Base-by-base conservation (phyloP, 2,888 invertebrate genomes). In the Andrena bicolor region DNA sequence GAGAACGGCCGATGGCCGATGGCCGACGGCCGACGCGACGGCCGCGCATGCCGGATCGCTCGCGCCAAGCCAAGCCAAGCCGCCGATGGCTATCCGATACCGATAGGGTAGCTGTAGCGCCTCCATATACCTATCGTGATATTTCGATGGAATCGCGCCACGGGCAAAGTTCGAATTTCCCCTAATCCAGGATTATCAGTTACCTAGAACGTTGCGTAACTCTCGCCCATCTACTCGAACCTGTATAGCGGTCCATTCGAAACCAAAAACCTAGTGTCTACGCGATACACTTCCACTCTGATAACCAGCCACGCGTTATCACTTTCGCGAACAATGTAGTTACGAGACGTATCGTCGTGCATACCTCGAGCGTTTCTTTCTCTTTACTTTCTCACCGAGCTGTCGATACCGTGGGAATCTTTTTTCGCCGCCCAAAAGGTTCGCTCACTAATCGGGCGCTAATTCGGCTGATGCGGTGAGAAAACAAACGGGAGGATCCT, bases 41-140 rank as follows among this genome's bases (percentile, higher is more conserved):
- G 86, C 86, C 87, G 89, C 88, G 86, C 89, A 88, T 86, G 90
- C 85, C 88, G 66, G 83, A 85, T 78, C 90, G 88, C 88, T 87
- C 89, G 83, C 86, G 85, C 87, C 41, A 16, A 41, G 41, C 41
- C 41, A 16, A 41, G 41, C 41, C 16, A 41, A 16, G 16, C 13
- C 41, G 41, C 83, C 84, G 83, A 83, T 83, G 75, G 75, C 73
- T 30, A 75, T 68, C 80, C 71, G 86, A 77, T 87, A 82, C 80
- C 71, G 86, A 77, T 87, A 82, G 82, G 82, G 77, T 83, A 75
- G 83, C 83, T 77, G 74, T 79, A 75, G 83, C 83, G 79, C 78
- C 83, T 83, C 83, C 83, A 78, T 83, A 75, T 83, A 78, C 78
- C 78, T 3, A 41, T 41, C 41, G 0, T 1, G 41, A 5, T 41